phyloP scores from a whole-genome alignment of 1,140 invertebrate genomes.

The Penaeus vannamei region DNA sequence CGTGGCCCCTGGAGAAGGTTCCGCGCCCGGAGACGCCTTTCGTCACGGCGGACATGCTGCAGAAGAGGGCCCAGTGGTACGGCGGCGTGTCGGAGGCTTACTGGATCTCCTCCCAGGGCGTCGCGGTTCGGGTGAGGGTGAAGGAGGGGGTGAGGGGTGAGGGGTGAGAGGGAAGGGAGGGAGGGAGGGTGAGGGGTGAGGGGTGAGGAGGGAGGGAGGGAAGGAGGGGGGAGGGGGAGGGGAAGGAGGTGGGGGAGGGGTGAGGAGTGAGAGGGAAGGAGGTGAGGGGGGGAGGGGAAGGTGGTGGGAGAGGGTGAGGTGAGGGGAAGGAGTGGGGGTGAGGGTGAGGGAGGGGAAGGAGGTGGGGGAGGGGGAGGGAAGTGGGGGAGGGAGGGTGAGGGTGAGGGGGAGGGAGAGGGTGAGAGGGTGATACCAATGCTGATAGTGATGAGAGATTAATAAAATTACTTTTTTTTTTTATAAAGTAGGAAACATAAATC shows the following conservation, averaged over 20 bases:
- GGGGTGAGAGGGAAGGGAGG: not conserved
- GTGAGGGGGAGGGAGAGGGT: no score
- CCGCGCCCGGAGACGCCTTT: slow-evolving; percentile 59
- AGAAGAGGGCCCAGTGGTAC: slow-evolving; percentile 62
- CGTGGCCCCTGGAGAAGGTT: slow-evolving; percentile 72
- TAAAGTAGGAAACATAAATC: no score
- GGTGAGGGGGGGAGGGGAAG: not conserved
- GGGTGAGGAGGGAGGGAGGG: not conserved
- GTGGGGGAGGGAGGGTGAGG: not conserved
- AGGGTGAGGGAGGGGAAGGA: not conserved
- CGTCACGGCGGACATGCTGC: slow-evolving; percentile 70
- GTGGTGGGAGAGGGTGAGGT: not conserved
- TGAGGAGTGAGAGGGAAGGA: no score
- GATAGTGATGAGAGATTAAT: no score
- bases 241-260: not conserved
- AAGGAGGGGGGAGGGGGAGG: not conserved
- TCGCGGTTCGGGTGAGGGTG: slow-evolving; percentile 76
- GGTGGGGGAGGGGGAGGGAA: not conserved
- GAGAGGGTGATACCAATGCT: no score
- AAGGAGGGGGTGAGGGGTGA: no score
- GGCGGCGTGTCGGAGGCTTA: slow-evolving; percentile 82
- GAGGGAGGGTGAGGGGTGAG: slow-evolving; percentile 70
- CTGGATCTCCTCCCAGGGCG: slow-evolving; percentile 82
- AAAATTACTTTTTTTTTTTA: no score
- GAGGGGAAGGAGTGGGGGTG: no score